Evolutionary conservation across 1,140 invertebrate genomes (phyloP), one percentile per base, ranked within the genome.

Genomic region (Neodiprion pinetum): DNA sequence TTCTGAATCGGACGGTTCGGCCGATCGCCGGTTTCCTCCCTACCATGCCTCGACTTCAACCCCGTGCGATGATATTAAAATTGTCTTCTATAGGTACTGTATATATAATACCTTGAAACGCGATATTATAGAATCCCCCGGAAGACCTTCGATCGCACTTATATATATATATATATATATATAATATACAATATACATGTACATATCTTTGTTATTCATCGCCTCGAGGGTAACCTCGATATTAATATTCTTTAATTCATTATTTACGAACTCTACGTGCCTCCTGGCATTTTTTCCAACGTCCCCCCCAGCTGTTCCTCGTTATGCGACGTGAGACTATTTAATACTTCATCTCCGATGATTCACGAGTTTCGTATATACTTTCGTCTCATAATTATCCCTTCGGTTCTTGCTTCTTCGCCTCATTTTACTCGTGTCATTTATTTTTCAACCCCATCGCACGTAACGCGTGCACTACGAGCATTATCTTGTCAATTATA

Each of bases 21-120:
- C 17, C 17, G 17, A 21, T 21, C 17, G 17, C 17, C 17, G 17
- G 17, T 21, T 21, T 40, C 28, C 28, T 40, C 61, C 74, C 74
- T 70, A 49, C 66, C 70, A 73, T 61, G 73, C 81, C 72, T 79
- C 80, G 74, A 81, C 83, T 84, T 17, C 53, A 61, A 61, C n/a
- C n/a, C 53, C 53, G 11, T 83, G 82, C 82, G 80, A 79, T 77
- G 80, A 85, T 85, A 85, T 85, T 85, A 84, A 85, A 85, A 85
- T 84, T 83, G 81, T 84, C 82, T 84, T 84, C 81, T 82, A 81
- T 82, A 61, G 1, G 9, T 61, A 61, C 17, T 21, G 17, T 17
- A 61, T 9, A 0, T 40, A 40, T 40, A 40, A 40, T 40, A 40
- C 5, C 28, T 61, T 61, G 3, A 61, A 61, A 17, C n/a, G 53